A percentile compares a stretch with the other conserved stretches of the same genome.
phyloP scores from a whole-genome alignment of 2,888 invertebrate genomes.

The Agrotis segetum region DNA sequence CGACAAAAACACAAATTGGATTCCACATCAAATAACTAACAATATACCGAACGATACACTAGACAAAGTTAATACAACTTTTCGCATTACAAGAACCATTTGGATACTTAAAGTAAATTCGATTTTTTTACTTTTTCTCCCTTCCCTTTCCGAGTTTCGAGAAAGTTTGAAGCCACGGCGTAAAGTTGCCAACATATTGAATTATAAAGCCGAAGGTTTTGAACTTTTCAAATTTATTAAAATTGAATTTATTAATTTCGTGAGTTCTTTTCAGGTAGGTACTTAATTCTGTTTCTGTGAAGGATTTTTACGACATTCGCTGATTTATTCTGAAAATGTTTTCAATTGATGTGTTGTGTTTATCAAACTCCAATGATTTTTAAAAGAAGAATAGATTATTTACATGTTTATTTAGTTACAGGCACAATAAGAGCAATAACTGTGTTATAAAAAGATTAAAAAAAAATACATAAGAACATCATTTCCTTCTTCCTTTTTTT shows the following conservation, averaged over 20 bases:
- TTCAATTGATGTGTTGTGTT: too few relatives aligned
- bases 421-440: too few relatives aligned
- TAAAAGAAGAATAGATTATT: too few relatives aligned
- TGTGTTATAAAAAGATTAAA: too few relatives aligned
- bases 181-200: slow-evolving; percentile 50
- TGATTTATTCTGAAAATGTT: not conserved
- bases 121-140: slow-evolving; percentile 37
- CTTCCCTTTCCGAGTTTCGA: slow-evolving; percentile 11
- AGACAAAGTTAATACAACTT: slow-evolving; percentile 53
- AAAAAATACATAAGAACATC: too few relatives aligned
- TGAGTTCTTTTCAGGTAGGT: slow-evolving; percentile 19
- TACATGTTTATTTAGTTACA: too few relatives aligned
- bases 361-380: too few relatives aligned
- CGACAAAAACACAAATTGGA: slow-evolving; percentile 20
- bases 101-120: slow-evolving; percentile 50
- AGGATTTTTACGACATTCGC: not conserved
- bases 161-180: slow-evolving; percentile 28
- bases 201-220: slow-evolving; percentile 41
- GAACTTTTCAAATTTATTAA: slow-evolving; percentile 50
- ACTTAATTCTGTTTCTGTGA: slow-evolving; percentile 7
- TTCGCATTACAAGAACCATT: slow-evolving; percentile 50
- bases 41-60: slow-evolving; percentile 35
- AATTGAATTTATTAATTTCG: slow-evolving; percentile 51
- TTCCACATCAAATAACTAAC: slow-evolving; percentile 13
- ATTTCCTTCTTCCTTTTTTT: too few relatives aligned